phyloP scores from a whole-genome alignment of 2,888 invertebrate species.

The Mycalesis mineus region DNA sequence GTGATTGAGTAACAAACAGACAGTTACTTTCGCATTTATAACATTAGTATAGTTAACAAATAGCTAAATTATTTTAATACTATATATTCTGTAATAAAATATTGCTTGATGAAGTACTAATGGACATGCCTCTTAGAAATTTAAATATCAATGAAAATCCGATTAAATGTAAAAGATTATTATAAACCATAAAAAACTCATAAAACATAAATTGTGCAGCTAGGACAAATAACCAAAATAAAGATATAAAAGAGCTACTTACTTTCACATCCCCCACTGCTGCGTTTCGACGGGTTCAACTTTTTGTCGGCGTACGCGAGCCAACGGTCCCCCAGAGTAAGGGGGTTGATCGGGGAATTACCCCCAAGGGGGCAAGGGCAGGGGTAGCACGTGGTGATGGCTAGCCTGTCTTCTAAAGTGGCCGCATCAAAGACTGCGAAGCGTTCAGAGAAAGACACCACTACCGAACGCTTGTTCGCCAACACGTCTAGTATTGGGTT shows the following conservation, averaged over 20 bases:
- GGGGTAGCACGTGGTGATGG: slow-evolving; percentile 93
- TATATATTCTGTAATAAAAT: too few species aligned
- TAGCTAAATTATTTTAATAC: too few species aligned
- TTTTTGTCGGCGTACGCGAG: slow-evolving; percentile 92
- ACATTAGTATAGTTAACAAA: too few species aligned
- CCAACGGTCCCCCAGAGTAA: slow-evolving; percentile 92
- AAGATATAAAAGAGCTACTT: slow-evolving; percentile 27
- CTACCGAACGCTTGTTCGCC: slow-evolving; percentile 92
- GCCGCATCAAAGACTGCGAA: slow-evolving; percentile 95
- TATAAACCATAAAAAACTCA: too few species aligned
- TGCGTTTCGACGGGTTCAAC: slow-evolving; percentile 85
- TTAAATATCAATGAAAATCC: too few species aligned
- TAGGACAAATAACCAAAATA: too few species aligned
- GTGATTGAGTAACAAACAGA: too few species aligned
- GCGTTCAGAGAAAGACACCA: slow-evolving; percentile 92
- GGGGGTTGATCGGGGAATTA: slow-evolving; percentile 81
- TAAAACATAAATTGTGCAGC: too few species aligned
- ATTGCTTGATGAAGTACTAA: too few species aligned
- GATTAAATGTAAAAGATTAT: too few species aligned
- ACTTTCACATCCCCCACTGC: slow-evolving; percentile 90
- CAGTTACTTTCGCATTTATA: too few species aligned
- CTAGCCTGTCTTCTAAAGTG: slow-evolving; percentile 90
- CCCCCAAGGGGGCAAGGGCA: slow-evolving; percentile 85
- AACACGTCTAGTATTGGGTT: slow-evolving; percentile 91
- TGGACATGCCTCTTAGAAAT: too few species aligned